Base-by-base conservation (phyloP, 2,113 vertebrate species). In the Tachycineta bicolor region DNA sequence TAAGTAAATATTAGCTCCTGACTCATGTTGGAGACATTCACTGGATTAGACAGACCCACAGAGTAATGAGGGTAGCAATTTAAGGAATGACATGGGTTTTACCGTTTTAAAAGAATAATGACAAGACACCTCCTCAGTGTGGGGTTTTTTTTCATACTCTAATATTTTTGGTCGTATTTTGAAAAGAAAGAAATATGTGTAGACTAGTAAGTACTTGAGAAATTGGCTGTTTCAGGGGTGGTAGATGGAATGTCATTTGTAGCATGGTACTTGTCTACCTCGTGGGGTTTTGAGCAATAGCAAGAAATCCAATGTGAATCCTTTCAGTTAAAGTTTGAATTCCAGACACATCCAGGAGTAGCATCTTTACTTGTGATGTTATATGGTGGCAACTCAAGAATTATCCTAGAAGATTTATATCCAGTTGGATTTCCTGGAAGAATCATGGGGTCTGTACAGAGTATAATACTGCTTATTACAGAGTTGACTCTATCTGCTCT, bases 111-210 rank as follows among this genome's bases (percentile, higher is more conserved):
- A 71, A 19, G 24, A 86, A 59, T 55, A 56, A 52, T 31, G 12
- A 23, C 31, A 53, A 67, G 31, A 25, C 24, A 63, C 10, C 29
- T 76, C n/a, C 47, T 91, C 55, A 43, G 2, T n/a, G 26, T 50
- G 41, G 10, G 11, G 1, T 0, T 11, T 33, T 41, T 53, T 65
- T 70, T 16, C 15, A 3, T 39, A 44, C 24, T 74, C 25, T 52
- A 49, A 5, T 77, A 69, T 67, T 87, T 74, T 55, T 28, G 6
- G 34, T 28, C 1, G 0, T 60, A 19, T 81, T 78, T 95, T 82
- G 46, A 69, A 60, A 81, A 64, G 29, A 25, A 83, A 44, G 56
- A 88, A 64, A 6, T 74, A 22, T 6, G 3, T 53, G 18, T 21
- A 14, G 64, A 21, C 29, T 58, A 22, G 56, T 6, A 19, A 73